Evolutionary conservation across 2,113 vertebrate genomes (phyloP), one percentile per base, ranked within the genome.

Genomic region (Candoia aspera): DNA sequence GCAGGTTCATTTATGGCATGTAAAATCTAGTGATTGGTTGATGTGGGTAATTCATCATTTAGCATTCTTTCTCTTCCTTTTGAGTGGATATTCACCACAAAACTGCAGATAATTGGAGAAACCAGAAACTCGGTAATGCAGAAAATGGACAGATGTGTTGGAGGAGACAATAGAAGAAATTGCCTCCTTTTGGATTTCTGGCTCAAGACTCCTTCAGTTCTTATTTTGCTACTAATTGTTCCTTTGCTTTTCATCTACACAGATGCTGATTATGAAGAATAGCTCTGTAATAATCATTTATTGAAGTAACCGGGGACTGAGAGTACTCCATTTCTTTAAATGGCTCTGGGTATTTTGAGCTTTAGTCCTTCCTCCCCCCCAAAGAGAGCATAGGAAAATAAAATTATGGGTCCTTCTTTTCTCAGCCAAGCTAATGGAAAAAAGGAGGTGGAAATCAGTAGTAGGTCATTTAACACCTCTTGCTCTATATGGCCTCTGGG

Each of bases 301-400:
- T 17, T 49, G 91, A 91, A 93, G 3, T 87, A 9, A 83, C 10
- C 0, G 0, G 60, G 90, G 94, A 4, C 10, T 12, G n/a, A 53
- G 87, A 87, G 90, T 92, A 0, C 1, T 84, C 17, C 19, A 23
- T 9, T 15, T 49, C 93, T 91, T 37, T 86, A 11, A 93, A 94
- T 94, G 85, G 49, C 23, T 88, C 54, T 93, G 17, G 3, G 62
- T 84, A 85, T 87, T 19, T 73, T 73, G n/a, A 19, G n/a, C 2
- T 37, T 64, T 10, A 26, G 24, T 29, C 26, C 24, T 26, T 60
- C 59, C 59, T 60, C 26, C 24, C 3, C 24, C 24, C 60, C 26
- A 12, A 64, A 91, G 0, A 0, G 86, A 88, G 11, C 90, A 2
- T 90, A 42, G 26, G 68, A 59, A 26, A 59, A 42, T 0, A 90